Conservation (phyloP, 2,797 vertebrate genomes). For the Typhlichthys subterraneus region DNA sequence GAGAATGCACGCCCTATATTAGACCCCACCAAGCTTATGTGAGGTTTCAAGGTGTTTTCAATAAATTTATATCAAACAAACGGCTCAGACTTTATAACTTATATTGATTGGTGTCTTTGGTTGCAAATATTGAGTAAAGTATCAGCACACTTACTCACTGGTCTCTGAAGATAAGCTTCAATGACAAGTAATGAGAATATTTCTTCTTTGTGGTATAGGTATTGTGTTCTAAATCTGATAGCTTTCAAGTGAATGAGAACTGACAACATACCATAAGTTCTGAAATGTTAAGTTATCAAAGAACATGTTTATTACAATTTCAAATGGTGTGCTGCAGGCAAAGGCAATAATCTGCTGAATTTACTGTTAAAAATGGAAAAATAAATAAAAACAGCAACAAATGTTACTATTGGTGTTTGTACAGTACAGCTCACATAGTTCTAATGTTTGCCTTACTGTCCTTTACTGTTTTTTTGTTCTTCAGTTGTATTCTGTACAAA, state of each 20-base stretch:
- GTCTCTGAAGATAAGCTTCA: constrained; percentile 40
- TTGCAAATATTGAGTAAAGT: constrained; percentile 23
- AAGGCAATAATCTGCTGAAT: constrained; percentile 15
- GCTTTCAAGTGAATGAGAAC: constrained; percentile 25
- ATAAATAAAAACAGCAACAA: constrained; percentile 64
- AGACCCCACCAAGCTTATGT: constrained; percentile 31
- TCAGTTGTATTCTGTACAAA: constrained; percentile 84
- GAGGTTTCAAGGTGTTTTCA: constrained; percentile 43
- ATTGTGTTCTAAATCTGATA: constrained; percentile 40
- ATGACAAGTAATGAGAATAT: constrained; percentile 14
- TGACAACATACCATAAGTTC: constrained; percentile 29
- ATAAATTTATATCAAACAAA: constrained; percentile 37
- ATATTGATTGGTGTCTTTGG: constrained; percentile 19
- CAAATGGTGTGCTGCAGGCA: constrained; percentile 31
- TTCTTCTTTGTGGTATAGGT: constrained; percentile 33
- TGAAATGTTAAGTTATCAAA: constrained; percentile 31
- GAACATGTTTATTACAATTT: constrained; percentile 52
- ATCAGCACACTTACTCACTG: constrained; percentile 34
- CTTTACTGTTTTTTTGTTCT: constrained; percentile 68
- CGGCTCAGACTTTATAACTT: constrained; percentile 2
- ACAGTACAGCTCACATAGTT: constrained; percentile 78
- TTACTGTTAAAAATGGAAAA: constrained; percentile 46
- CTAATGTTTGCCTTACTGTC: constrained; percentile 84
- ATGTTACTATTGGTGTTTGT: constrained; percentile 77
- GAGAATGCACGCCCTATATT: constrained; percentile 61